Base-by-base conservation (phyloP, 2,888 invertebrate genomes). In the Agrochola lychnidis region DNA sequence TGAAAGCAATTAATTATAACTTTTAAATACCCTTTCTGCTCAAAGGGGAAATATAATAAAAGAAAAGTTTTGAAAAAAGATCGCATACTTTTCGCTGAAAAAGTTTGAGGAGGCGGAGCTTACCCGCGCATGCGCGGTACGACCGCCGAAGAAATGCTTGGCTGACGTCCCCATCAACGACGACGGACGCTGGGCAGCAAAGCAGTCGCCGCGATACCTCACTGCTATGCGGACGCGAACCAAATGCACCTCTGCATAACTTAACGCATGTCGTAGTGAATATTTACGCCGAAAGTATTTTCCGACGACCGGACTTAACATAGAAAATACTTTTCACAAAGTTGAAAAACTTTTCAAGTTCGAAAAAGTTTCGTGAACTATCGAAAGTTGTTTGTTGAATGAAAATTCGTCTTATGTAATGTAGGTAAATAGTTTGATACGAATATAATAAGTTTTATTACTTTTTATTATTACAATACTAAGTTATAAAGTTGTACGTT, bases 31-130 rank as follows among this genome's bases (percentile, higher is more conserved):
- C 75, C 70, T 40, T 75, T 75, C 25, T 79, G 66, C 74, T 88
- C 83, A 76, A 84, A 86, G 84, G 81, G 86, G 83, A 87, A 87
- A 83, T 79, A 76, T 62, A 82, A 42, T 42, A 42, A 42, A 88
- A 80, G 80, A 86, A 89, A 91, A 92, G 91, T 89, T 92, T 84
- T 48, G 64, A 76, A 77, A 53, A 87, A 84, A 86, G 86, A 85
- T 81, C 79, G 76, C 77, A 81, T 85, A 88, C 84, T 88, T 90
- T 82, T 70, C 66, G 75, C 76, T 81, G 88, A 90, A 93, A 95
- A 96, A 96, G 93, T 95, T 96, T 95, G 91, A 57, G 82, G 81
- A 88, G 96, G 96, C 90, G 96, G 96, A 84, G 94, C 79, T 81
- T 90, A 57, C 40, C 25, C 73, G 89, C 94, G 95, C 96, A 92